A percentile compares a stretch with the other conserved stretches of the same genome.
Evolutionary conservation across 2,113 vertebrate species (phyloP).

Genomic region (Aix galericulata): DNA sequence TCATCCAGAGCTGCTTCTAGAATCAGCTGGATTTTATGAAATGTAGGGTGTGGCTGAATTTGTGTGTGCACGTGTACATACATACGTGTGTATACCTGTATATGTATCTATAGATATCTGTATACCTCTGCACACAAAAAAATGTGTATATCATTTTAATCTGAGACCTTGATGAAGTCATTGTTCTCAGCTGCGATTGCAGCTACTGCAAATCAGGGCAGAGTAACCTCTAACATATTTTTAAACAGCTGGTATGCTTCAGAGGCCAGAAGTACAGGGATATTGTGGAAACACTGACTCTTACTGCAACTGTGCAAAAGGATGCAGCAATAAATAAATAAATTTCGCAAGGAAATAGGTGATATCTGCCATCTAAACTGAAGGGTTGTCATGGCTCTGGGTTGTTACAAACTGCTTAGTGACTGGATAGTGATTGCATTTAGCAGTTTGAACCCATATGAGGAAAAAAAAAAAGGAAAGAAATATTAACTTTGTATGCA

Average conservation of each 20-base stretch:
- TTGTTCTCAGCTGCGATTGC: background rate
- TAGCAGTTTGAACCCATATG: background rate
- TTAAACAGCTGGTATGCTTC: background rate
- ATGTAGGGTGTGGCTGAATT: background rate
- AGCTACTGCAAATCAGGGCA: background rate
- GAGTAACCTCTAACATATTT: background rate
- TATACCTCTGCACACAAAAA: background rate
- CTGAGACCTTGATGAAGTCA: background rate
- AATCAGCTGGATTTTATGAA: background rate
- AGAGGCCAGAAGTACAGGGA: background rate
- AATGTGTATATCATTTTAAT: background rate
- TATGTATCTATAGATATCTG: background rate
- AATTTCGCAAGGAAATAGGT: background rate
- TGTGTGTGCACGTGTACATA: background rate
- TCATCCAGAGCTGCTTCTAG: fast-evolving
- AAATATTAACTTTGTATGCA: background rate
- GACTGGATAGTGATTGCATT: slow-evolving; percentile 15
- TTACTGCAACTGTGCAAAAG: slow-evolving; percentile 13
- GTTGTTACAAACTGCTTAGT: background rate
- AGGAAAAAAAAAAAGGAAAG: background rate
- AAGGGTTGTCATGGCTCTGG: slow-evolving; percentile 16
- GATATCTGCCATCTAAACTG: slow-evolving; percentile 15
- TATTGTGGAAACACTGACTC: background rate
- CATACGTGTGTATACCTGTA: background rate
- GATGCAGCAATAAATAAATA: background rate